These are phyloP conservation scores for Corythornis leucogaster DNA, from an alignment of 2,797 vertebrate genomes.

Conservation along the genomic window DNA sequence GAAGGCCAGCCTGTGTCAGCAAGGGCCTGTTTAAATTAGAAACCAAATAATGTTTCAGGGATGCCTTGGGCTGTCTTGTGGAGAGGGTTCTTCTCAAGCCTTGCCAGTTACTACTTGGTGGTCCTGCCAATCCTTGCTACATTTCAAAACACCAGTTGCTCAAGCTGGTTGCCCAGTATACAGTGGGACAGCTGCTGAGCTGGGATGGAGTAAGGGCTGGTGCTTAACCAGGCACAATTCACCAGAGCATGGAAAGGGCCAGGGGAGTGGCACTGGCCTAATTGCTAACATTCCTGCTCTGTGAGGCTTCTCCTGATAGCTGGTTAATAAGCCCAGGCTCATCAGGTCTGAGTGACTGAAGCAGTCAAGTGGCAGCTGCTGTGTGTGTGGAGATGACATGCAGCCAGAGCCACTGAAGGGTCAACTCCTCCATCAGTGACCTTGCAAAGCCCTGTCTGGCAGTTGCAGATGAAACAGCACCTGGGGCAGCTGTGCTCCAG, in stretches of 20 bases:
- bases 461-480: background rate
- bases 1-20: constrained; percentile 63
- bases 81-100: constrained; percentile 60
- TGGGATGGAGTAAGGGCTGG: background rate
- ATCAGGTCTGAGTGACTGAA: constrained; percentile 29
- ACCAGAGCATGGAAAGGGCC: constrained; percentile 16
- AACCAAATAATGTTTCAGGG: constrained; percentile 64
- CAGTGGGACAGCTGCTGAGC: constrained; percentile 32
- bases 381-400: constrained; percentile 2
- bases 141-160: constrained; percentile 71
- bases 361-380: constrained; percentile 42
- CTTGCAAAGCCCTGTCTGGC: background rate
- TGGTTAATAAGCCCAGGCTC: constrained; percentile 47
- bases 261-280: constrained; percentile 38
- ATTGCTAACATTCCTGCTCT: constrained; percentile 62
- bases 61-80: constrained; percentile 66
- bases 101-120: constrained; percentile 71
- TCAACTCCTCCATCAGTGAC: constrained; percentile 1
- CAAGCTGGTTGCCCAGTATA: constrained; percentile 8
- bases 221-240: background rate
- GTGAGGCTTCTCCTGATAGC: constrained; percentile 45
- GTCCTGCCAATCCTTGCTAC: constrained; percentile 62
- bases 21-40: constrained; percentile 69
- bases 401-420: constrained; percentile 13
- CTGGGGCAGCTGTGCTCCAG: background rate